Evolutionary conservation across 2,888 invertebrate species (phyloP).

Genomic region (Nemotelus nigrinus): DNA sequence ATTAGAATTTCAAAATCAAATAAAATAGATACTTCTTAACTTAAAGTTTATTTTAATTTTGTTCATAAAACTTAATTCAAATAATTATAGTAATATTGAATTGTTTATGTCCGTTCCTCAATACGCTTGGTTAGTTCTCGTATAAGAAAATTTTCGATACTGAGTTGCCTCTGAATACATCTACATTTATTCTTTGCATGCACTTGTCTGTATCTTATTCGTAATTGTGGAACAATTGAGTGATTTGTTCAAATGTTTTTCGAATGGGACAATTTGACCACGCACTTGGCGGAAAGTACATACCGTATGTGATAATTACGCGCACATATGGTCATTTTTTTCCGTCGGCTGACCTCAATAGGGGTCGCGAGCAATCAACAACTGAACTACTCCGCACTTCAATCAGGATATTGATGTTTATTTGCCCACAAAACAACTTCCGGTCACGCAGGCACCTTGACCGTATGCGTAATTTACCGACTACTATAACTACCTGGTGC

Average conservation of each 20-base stretch:
- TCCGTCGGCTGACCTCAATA: constrained; percentile 41
- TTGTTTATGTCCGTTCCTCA: constrained; percentile 2
- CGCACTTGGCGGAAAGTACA: not conserved
- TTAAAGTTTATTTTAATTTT: no score
- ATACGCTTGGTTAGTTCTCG: not conserved
- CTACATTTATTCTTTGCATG: constrained; percentile 8
- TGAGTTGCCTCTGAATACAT: no score
- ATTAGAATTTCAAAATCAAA: no score
- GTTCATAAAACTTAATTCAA: no score
- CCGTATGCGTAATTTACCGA: constrained; percentile 44
- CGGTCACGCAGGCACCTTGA: constrained; percentile 54
- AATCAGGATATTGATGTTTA: constrained; percentile 56
- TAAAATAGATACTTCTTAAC: no score
- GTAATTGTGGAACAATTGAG: constrained; percentile 15
- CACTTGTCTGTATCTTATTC: not conserved
- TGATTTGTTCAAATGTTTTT: constrained; percentile 36
- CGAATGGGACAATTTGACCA: not conserved
- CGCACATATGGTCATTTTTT: constrained; percentile 46
- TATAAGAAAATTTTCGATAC: no score
- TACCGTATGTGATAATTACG: constrained; percentile 43
- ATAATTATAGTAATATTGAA: not conserved
- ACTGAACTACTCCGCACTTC: constrained; percentile 42
- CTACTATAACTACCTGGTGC: not conserved
- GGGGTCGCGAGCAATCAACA: constrained; percentile 39
- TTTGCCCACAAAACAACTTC: constrained; percentile 55